phyloP scores from a whole-genome alignment of 2,888 invertebrate species.

The Linnaemya vulpina region DNA sequence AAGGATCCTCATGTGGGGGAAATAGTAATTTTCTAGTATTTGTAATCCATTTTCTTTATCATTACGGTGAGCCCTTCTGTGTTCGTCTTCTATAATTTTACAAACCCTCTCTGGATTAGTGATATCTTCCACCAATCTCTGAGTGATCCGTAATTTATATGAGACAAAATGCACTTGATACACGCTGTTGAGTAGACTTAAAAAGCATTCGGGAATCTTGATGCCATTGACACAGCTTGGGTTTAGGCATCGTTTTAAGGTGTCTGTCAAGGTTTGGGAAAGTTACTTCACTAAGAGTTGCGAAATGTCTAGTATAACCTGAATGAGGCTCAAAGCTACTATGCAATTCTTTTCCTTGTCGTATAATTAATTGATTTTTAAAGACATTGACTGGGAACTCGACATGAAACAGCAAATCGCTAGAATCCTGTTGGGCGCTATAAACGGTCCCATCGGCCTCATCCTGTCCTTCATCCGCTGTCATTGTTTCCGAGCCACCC shows the following conservation, averaged over 20 bases:
- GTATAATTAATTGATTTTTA: constrained; percentile 61
- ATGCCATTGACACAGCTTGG: too few relatives aligned
- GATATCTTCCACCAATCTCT: too few relatives aligned
- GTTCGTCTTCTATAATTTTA: too few relatives aligned
- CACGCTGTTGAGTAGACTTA: too few relatives aligned
- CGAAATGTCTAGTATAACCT: constrained; percentile 23
- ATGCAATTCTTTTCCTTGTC: background rate
- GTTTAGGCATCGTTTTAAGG: background rate
- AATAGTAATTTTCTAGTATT: too few relatives aligned
- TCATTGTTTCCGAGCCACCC: background rate
- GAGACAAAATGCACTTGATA: too few relatives aligned
- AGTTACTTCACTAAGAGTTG: background rate
- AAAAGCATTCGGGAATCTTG: too few relatives aligned
- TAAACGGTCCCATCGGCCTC: constrained; percentile 20
- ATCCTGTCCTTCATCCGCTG: background rate
- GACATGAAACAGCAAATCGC: constrained; percentile 57
- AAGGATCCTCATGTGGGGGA: too few relatives aligned
- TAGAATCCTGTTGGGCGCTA: constrained; percentile 66
- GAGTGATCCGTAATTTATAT: too few relatives aligned
- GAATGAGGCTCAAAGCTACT: constrained; percentile 25
- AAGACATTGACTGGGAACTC: constrained; percentile 48
- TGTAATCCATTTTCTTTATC: too few relatives aligned
- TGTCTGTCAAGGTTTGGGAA: background rate
- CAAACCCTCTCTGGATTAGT: too few relatives aligned
- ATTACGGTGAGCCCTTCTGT: too few relatives aligned